Evolutionary conservation across 1,140 invertebrate genomes (phyloP), one percentile per base, ranked within the genome.

Genomic region (Zophobas morio): DNA sequence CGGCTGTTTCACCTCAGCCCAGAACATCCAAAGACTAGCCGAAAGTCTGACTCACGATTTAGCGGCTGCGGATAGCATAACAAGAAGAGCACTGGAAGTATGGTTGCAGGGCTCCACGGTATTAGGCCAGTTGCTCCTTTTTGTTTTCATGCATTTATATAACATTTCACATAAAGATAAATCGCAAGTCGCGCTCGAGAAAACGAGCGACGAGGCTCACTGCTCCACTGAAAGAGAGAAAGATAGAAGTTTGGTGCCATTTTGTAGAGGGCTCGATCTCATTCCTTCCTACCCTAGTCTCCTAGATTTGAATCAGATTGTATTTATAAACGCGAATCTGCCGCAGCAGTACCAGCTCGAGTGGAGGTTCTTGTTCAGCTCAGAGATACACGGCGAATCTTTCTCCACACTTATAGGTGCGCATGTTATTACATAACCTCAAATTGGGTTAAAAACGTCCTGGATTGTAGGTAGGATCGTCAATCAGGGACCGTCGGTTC

Each of bases 361-460:
- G 84, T 96, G 94, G 94, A 87, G 94, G 80, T 95, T 95, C 81
- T 87, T 96, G 0, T 96, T 95, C 87, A 95, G 94, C 20, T 94
- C 93, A 57, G 91, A 93, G 82, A 91, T 94, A 63, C 94, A 96
- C 77, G 95, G 95, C 0, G 94, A 96, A 86, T 94, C 93, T 8
- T 96, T 96, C 86, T 94, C 94, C 0, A 95, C 93, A 1, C 89
- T 95, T 86, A 87, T 94, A 39, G 91, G 91, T 88, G 57, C 78
- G 86, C 80, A 79, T 85, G 84, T 71, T 40, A 82, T 32, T 40
- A 83, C 2, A 5, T 34, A 74, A 80, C 20, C 20, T 80, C 1
- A 53, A 60, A 8, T 80, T 81, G 42, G 20, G 20, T 20, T 20
- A 20, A 20, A 20, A 20, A 20, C 20, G 20, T 20, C 20, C 20